Evolutionary conservation across 2,888 invertebrate genomes (phyloP), one percentile per base, ranked within the genome.

Genomic region (Dynastes grantii): DNA sequence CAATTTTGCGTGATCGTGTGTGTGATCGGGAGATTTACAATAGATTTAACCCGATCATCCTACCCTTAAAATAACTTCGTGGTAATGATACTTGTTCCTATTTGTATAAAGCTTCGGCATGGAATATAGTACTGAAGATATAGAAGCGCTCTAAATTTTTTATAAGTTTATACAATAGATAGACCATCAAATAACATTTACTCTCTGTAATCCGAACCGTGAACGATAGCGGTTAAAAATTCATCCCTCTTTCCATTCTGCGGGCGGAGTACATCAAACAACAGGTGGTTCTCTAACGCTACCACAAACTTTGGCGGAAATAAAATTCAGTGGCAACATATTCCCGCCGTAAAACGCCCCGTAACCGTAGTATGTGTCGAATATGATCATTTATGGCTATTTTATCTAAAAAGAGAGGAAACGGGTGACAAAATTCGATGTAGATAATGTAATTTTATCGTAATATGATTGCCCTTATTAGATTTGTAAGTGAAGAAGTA

Each of bases 251-350:
- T 58, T 29, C 45, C 16, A 49, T 75, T 40, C 45, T 61, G 9
- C 45, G 29, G 13, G 51, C 61, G 13, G 73, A 75, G 27, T 45
- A 63, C 32, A 75, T 61, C 27, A 61, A 61, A 75, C 71, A 71
- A 71, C 73, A 75, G 73, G 73, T 75, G 73, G 73, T 75, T 75
- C 37, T 16, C 61, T 61, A 61, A 61, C 61, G 61, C 45, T 27
- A 63, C 40, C 73, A 61, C 40, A 75, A 75, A 75, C 45, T 75
- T 75, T 75, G 61, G 61, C 61, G 61, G 73, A 75, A 75, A 75
- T 22, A 75, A 75, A 75, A 75, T 75, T 45, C 61, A 29, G 49
- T 61, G 73, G 63, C 63, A 75, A 61, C 73, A 61, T 61, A 75
- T 75, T 75, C 61, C 61, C 27, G 61, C 27, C 61, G 61, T 75